Evolutionary conservation across 2,888 invertebrate species (phyloP).

Genomic region (Yponomeuta sedellus): DNA sequence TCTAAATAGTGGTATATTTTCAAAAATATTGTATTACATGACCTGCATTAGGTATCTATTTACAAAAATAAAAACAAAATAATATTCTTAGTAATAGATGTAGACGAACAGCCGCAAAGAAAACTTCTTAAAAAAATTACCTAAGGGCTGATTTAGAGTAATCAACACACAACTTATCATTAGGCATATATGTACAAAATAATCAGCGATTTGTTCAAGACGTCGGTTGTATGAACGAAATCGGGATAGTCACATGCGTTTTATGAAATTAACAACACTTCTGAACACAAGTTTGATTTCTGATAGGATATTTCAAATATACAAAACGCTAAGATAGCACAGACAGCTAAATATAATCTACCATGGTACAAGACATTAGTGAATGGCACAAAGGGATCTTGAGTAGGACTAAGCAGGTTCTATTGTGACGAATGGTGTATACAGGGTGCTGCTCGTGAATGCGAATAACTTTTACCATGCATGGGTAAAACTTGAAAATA

Average conservation of each 20-base stretch:
- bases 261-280: not conserved
- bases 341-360: too few species aligned
- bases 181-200: constrained; percentile 1
- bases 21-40: constrained; percentile 75
- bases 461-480: too few species aligned
- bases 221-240: not conserved
- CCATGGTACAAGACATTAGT: too few species aligned
- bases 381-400: too few species aligned
- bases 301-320: not conserved
- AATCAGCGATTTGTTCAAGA: constrained; percentile 19
- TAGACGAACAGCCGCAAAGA: constrained; percentile 34
- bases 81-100: constrained; percentile 38
- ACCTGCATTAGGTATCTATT: constrained; percentile 67
- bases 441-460: too few species aligned
- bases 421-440: too few species aligned
- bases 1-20: constrained; percentile 76
- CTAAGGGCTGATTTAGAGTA: not conserved
- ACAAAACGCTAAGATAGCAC: too few species aligned
- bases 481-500: too few species aligned
- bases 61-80: constrained; percentile 63
- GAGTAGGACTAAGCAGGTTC: too few species aligned
- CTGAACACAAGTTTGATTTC: not conserved
- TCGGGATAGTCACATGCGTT: not conserved
- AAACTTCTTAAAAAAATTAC: constrained; percentile 20
- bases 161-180: not conserved